phyloP scores from a whole-genome alignment of 2,888 invertebrate species.

The Aphodius sticticus region DNA sequence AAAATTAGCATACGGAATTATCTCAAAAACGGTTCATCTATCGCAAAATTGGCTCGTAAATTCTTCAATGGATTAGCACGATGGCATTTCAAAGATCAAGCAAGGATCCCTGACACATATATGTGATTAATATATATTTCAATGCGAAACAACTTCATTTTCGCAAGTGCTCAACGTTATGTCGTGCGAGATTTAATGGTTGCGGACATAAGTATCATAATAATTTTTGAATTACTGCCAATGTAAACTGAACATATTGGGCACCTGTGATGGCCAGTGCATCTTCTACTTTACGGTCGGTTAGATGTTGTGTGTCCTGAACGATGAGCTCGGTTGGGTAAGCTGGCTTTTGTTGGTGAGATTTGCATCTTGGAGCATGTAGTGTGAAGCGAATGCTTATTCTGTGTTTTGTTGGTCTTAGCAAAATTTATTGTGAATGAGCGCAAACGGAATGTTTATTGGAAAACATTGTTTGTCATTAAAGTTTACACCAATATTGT shows the following conservation, averaged over 20 bases:
- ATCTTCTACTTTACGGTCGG: constrained; percentile 7
- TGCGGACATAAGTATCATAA: not conserved
- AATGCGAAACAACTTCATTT: not conserved
- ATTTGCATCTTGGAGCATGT: not conserved
- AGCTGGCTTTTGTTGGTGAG: not conserved
- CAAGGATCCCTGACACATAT: not conserved
- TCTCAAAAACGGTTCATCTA: not conserved
- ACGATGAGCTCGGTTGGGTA: constrained; percentile 26
- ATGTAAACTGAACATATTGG: constrained; percentile 27
- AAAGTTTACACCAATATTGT: no score
- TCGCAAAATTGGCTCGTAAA: not conserved
- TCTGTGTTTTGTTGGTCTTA: not conserved
- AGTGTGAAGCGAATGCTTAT: not conserved
- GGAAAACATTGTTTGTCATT: no score
- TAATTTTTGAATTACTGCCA: constrained; percentile 27
- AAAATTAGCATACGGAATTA: no score
- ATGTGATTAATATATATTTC: not conserved
- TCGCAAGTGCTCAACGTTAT: not conserved
- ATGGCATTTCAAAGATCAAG: not conserved
- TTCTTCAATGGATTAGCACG: not conserved
- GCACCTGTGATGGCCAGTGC: constrained; percentile 20
- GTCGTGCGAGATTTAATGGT: not conserved
- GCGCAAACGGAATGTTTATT: not conserved
- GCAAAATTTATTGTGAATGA: not conserved
- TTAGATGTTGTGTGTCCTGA: constrained; percentile 28